Base-by-base conservation (phyloP, 2,113 vertebrate species). In the Coreoperca whiteheadi region DNA sequence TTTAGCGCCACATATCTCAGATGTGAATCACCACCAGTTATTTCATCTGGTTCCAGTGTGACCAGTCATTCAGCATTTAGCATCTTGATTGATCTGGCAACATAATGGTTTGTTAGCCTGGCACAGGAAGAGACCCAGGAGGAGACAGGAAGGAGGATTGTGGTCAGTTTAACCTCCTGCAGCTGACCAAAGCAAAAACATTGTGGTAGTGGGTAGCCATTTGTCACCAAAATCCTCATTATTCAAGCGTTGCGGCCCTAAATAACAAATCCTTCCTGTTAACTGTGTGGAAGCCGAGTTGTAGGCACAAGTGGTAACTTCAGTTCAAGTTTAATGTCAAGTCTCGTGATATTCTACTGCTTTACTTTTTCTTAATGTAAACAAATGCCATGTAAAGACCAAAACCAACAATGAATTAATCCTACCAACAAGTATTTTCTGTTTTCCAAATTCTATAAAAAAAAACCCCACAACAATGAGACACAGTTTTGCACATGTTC, bases 101-200 rank as follows among this genome's bases (percentile, higher is more conserved):
- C 77, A 82, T 89, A 83, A 84, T 86, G 84, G 84, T 83, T 89
- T 87, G 86, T 91, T 89, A 82, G 82, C 64, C 79, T 79, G 72
- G 84, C 72, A 86, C 88, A 87, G 87, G 83, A 88, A 85, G 68
- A 86, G 59, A 71, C 54, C 59, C 77, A 32, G 53, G 70, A 77
- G 81, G 84, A 86, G 76, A 77, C 83, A 74, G 84, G 79, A 85
- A 85, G 87, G 67, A 88, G 39, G 77, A 70, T 12, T 90, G 89
- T 83, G 88, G 93, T 92, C 60, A 72, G 70, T 60, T 74, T 34
- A 77, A 59, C 76, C 79, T 84, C 71, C 79, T 83, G 64, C 64
- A 80, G 57, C 78, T 70, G 53, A 85, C 67, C 72, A 85, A 81
- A 81, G 84, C 89, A 83, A 85, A 86, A 67, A 65, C 48, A 41